Percentiles rank a stretch among this genome's conserved stretches.
Conservation (phyloP, 2,888 invertebrate species). For the Idaea dimidiata region DNA sequence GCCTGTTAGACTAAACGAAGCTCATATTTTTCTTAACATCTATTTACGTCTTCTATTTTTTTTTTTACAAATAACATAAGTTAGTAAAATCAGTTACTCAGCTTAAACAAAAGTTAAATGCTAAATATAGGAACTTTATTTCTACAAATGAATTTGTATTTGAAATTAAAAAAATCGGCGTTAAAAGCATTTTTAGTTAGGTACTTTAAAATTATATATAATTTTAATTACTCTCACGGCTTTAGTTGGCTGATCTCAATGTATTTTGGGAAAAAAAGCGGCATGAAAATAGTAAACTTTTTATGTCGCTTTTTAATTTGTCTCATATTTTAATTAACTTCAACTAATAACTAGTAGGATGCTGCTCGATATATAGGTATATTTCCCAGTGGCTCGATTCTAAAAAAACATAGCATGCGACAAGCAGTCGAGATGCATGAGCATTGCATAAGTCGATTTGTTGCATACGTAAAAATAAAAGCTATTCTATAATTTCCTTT, state of each 20-base stretch:
- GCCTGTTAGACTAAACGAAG: slow-evolving; percentile 78
- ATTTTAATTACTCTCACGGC: background rate
- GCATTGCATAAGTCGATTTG: too few species aligned
- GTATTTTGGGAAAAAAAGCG: too few species aligned
- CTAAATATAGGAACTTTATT: slow-evolving; percentile 12
- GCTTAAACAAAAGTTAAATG: slow-evolving; percentile 15
- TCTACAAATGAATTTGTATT: slow-evolving; percentile 1
- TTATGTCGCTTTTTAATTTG: too few species aligned
- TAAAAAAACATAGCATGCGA: too few species aligned
- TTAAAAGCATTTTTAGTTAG: slow-evolving; percentile 21
- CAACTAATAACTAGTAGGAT: too few species aligned
- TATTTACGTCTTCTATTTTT: slow-evolving; percentile 62
- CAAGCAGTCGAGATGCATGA: too few species aligned
- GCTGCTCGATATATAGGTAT: too few species aligned
- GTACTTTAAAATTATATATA: background rate
- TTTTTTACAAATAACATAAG: slow-evolving; percentile 24
- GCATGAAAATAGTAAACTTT: too few species aligned
- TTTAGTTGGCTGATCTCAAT: background rate
- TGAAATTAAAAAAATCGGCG: slow-evolving; percentile 9
- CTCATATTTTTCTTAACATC: slow-evolving; percentile 78
- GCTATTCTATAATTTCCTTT: too few species aligned
- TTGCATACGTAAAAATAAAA: too few species aligned
- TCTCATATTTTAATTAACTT: too few species aligned
- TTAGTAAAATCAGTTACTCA: slow-evolving; percentile 6
- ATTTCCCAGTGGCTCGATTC: too few species aligned